Evolutionary conservation across 2,113 vertebrate species (phyloP), one percentile per base, ranked within the genome.

Genomic region (Promerops cafer): DNA sequence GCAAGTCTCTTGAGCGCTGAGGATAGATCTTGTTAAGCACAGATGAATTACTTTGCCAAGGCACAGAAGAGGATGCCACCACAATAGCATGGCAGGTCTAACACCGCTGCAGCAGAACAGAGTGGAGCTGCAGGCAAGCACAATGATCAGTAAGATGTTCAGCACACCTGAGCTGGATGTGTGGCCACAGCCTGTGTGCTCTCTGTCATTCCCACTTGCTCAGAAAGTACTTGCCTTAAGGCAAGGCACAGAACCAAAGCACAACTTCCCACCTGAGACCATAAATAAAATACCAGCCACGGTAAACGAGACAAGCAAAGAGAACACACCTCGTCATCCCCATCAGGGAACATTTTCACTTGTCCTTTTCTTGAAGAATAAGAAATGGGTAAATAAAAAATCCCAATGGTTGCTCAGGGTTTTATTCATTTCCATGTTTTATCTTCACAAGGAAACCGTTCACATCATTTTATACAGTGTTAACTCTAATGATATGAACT

Each of bases 11-110:
- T 2, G 4, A 75, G 42, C 28, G 26, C 24, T 30, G 40, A 10
- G 5, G n/a, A 22, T 0, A 78, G 39, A 40, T 6, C 35, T 26
- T 26, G 9, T 4, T 24, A 21, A 42, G 35, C 31, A 66, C 11
- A 28, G 63, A 18, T 9, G 24, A 42, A 1, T 1, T 10, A 40
- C 14, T 30, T 2, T 45, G 42, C 18, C 33, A 33, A 70, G 37
- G 44, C 5, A 9, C 52, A 65, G 56, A 28, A 49, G 57, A 89
- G n/a, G 49, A 75, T 61, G 65, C 50, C 40, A 44, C 15, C 57
- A 18, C 0, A 0, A 20, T 0, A 60, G 40, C 40, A 61, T 0
- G 24, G 68, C 40, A 56, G n/a, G 28, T 16, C 27, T 11, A 33
- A 52, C 50, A 60, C 3, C 0, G 0, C 72, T 21, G 50, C 65